Conservation (phyloP, 2,888 invertebrate genomes). For the Spialia ferax region DNA sequence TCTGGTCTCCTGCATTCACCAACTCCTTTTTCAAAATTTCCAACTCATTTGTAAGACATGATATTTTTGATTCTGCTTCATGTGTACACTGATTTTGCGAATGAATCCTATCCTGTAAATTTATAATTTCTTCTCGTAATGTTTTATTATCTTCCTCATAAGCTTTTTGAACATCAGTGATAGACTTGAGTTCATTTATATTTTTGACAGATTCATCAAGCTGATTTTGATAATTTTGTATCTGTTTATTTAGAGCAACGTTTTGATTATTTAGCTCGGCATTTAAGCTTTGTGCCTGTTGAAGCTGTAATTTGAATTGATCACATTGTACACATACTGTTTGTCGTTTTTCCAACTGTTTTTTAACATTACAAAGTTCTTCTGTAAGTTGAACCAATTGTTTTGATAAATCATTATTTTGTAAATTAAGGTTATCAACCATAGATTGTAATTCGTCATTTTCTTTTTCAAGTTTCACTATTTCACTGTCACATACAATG, state of each 20-base stretch:
- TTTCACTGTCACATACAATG: conserved; percentile 61
- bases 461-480: conserved; percentile 76
- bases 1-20: conserved; percentile 25
- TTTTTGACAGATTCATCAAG: conserved; percentile 20
- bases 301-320: conserved; percentile 58
- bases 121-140: conserved; percentile 53
- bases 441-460: conserved; percentile 74
- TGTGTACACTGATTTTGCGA: conserved; percentile 54
- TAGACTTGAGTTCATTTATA: conserved; percentile 51
- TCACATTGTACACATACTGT: conserved; percentile 56
- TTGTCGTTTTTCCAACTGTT: conserved; percentile 58
- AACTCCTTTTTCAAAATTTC: conserved; percentile 48
- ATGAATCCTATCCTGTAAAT: conserved; percentile 57
- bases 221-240: conserved; percentile 38
- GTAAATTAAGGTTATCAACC: conserved; percentile 65
- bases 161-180: conserved; percentile 55
- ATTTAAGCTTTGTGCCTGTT: conserved; percentile 55
- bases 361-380: conserved; percentile 63
- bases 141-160: conserved; percentile 50
- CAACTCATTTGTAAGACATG: conserved; percentile 56
- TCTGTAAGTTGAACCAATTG: conserved; percentile 61
- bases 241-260: conserved; percentile 37
- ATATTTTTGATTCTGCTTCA: conserved; percentile 50
- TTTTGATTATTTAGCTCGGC: conserved; percentile 53
- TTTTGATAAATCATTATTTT: conserved; percentile 64